Evolutionary conservation across 2,888 invertebrate species (phyloP).

Genomic region (Calliscelio sp.): DNA sequence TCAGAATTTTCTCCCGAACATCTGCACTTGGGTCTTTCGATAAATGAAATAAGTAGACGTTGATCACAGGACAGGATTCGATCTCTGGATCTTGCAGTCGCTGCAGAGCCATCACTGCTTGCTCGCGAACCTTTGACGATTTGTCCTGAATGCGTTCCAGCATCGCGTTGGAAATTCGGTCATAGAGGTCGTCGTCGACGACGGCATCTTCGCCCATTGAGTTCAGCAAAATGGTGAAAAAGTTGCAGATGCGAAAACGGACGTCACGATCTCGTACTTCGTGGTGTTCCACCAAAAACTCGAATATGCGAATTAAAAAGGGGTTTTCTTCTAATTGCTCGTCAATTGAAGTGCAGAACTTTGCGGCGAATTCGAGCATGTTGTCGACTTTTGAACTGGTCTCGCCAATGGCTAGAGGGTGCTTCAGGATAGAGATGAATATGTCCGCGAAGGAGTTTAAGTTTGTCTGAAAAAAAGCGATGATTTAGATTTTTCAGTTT

Average conservation of each 20-base stretch:
- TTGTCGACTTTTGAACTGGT: conserved; percentile 90
- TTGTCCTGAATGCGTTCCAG: conserved; percentile 90
- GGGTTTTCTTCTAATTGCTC: conserved; percentile 86
- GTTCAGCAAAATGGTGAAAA: conserved; percentile 91
- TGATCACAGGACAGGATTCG: conserved; percentile 91
- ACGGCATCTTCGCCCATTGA: conserved; percentile 92
- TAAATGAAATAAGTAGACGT: conserved; percentile 90
- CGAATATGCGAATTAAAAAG: conserved; percentile 88
- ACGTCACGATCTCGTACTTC: conserved; percentile 87
- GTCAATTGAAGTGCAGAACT: conserved; percentile 89
- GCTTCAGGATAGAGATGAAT: conserved; percentile 89
- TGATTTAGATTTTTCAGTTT: not conserved
- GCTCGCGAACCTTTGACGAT: conserved; percentile 91
- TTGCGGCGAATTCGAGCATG: conserved; percentile 90
- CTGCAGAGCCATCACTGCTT: conserved; percentile 92
- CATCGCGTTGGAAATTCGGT: conserved; percentile 90
- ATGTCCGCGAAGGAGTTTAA: conserved; percentile 88
- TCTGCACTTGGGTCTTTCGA: conserved; percentile 91
- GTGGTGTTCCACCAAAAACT: conserved; percentile 88
- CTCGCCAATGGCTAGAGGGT: conserved; percentile 89
- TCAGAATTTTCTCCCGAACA: conserved; percentile 91
- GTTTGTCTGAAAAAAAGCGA: conserved; percentile 85
- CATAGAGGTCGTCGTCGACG: conserved; percentile 92
- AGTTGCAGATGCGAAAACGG: conserved; percentile 92
- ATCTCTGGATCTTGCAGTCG: conserved; percentile 93